These are phyloP conservation scores for Pogonocherus hispidulus DNA, from an alignment of 2,888 invertebrate species.

Conservation along the genomic window DNA sequence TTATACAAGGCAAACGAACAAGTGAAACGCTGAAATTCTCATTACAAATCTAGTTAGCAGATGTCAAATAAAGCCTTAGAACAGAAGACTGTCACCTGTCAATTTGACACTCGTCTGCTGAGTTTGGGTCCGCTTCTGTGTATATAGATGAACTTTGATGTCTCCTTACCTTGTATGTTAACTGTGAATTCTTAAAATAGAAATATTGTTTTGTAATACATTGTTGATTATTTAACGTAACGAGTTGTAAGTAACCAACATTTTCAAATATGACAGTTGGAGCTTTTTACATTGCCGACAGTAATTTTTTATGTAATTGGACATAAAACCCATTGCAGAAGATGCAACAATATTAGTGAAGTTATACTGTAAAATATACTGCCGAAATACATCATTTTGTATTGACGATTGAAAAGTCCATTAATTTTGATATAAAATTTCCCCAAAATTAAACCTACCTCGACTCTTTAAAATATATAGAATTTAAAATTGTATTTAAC, in stretches of 20 bases:
- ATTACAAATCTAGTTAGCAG: conserved; percentile 3
- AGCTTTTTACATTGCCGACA: background rate
- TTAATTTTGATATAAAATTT: background rate
- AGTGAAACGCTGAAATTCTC: background rate
- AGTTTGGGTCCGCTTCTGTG: conserved; percentile 8
- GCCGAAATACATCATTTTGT: conserved; percentile 32
- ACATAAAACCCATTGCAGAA: no score
- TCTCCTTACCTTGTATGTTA: conserved; percentile 18
- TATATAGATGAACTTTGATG: conserved; percentile 25
- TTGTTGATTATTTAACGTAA: conserved; percentile 11
- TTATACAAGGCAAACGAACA: no score
- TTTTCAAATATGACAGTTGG: background rate
- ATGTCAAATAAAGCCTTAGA: conserved; percentile 21
- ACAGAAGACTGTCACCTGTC: conserved; percentile 30
- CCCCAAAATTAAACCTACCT: background rate
- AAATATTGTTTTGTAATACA: conserved; percentile 16
- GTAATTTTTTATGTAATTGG: background rate
- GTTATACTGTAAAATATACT: conserved; percentile 25
- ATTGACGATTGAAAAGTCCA: conserved; percentile 1
- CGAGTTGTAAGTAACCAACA: conserved; percentile 11
- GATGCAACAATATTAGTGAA: no score
- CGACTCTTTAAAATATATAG: no score
- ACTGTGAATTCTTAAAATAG: conserved; percentile 5
- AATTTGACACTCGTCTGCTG: conserved; percentile 19
- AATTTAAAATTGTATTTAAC: no score